Conservation (phyloP, 2,888 invertebrate genomes). For the Neuroscelio doddi region DNA sequence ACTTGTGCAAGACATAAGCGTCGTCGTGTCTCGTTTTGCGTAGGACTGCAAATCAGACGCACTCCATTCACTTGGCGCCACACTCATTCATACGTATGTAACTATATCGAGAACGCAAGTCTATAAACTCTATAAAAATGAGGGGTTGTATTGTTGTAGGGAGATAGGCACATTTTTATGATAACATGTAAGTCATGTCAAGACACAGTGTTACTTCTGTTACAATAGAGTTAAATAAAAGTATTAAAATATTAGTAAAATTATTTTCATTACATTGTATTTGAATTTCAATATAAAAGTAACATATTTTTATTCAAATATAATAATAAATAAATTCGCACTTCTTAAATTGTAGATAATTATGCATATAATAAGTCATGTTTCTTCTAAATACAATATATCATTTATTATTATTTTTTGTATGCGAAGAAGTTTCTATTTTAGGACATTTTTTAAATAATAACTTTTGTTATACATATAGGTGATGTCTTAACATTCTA, state of each 20-base stretch:
- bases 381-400: no score
- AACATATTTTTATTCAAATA: no score
- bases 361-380: no score
- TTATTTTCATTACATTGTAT: no score
- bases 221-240: slow-evolving; percentile 26
- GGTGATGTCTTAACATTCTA: no score
- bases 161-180: slow-evolving; percentile 34
- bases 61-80: slow-evolving; percentile 72
- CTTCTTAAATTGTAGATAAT: no score
- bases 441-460: no score
- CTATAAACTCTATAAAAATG: slow-evolving; percentile 42
- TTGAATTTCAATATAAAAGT: no score
- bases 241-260: slow-evolving; percentile 14
- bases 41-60: slow-evolving; percentile 66
- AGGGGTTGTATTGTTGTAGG: slow-evolving; percentile 28
- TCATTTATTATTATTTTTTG: no score
- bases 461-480: no score
- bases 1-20: slow-evolving; percentile 43
- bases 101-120: slow-evolving; percentile 30
- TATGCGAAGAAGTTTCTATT: no score
- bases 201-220: slow-evolving; percentile 28
- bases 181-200: slow-evolving; percentile 17
- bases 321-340: no score
- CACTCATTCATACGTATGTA: slow-evolving; percentile 67
- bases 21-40: slow-evolving; percentile 50